Percentiles rank a stretch among this genome's conserved stretches.
These are phyloP conservation scores for Luidia sarsii DNA, from an alignment of 53 echinoderm and acorn worm species.

Conservation along the genomic window DNA sequence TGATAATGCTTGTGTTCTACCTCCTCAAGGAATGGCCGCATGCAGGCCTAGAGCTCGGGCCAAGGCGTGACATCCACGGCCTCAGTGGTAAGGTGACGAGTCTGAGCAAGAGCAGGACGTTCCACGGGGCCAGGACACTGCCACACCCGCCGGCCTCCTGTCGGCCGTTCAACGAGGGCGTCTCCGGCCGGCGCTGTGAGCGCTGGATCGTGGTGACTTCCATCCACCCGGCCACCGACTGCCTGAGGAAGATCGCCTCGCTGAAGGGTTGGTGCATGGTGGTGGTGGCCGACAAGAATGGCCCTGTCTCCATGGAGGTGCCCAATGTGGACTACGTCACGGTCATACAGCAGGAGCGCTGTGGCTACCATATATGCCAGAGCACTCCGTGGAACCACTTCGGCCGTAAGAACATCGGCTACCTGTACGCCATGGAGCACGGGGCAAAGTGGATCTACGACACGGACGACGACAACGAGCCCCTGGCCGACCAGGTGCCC, in stretches of 20 bases:
- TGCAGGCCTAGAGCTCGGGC: too few relatives aligned
- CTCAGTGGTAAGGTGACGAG: neutral
- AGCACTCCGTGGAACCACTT: constrained; percentile 14
- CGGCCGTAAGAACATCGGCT: constrained; percentile 21
- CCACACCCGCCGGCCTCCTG: neutral
- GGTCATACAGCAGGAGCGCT: neutral
- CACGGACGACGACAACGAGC: constrained; percentile 25
- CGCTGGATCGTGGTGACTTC: constrained; percentile 23
- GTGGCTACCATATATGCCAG: constrained; percentile 7
- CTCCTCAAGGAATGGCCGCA: neutral
- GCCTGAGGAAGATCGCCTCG: neutral
- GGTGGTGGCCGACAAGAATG: too few relatives aligned
- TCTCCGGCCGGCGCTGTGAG: neutral
- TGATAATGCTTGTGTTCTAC: neutral
- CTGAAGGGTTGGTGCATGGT: constrained; percentile 3
- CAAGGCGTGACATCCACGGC: too few relatives aligned
- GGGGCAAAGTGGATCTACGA: constrained; percentile 17
- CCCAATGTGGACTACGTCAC: neutral
- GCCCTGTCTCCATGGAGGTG: neutral
- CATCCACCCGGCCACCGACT: neutral
- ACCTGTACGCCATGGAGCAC: constrained; percentile 21
- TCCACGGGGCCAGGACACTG: neutral
- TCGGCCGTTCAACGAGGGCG: neutral
- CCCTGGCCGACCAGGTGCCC: neutral
- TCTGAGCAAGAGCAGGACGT: neutral